A percentile compares a stretch with the other conserved stretches of the same genome.
Conservation (phyloP, 2,888 invertebrate species). For the Alviniconcha strummeri region DNA sequence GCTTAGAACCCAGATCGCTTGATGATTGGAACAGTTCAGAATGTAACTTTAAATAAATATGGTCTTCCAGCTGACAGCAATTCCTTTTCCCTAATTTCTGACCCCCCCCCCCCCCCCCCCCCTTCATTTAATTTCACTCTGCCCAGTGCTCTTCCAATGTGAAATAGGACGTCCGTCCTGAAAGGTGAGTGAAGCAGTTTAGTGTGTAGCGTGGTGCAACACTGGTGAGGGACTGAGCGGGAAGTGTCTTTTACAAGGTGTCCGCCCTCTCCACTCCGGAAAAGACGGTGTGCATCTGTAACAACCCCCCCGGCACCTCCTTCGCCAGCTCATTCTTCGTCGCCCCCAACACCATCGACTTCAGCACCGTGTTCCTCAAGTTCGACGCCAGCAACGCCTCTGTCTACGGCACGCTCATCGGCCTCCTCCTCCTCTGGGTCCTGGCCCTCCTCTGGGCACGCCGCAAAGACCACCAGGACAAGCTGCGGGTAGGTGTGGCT, state of each 20-base stretch:
- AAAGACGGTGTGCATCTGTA: slow-evolving; percentile 59
- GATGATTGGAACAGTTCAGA: too few relatives aligned
- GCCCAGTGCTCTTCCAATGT: too few relatives aligned
- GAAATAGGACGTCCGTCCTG: too few relatives aligned
- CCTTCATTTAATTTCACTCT: too few relatives aligned
- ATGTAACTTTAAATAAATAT: too few relatives aligned
- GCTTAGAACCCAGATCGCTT: too few relatives aligned
- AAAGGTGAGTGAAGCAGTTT: too few relatives aligned
- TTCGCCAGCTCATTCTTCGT: slow-evolving; percentile 28
- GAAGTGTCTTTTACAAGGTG: neutral
- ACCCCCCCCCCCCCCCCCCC: too few relatives aligned
- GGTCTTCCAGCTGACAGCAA: too few relatives aligned
- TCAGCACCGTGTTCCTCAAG: slow-evolving; percentile 24
- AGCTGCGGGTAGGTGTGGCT: neutral
- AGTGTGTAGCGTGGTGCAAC: too few relatives aligned
- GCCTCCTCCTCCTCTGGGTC: slow-evolving; percentile 1
- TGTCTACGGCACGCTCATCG: slow-evolving; percentile 28
- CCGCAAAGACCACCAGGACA: slow-evolving; percentile 20
- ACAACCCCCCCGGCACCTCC: slow-evolving; percentile 25
- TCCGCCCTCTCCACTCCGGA: slow-evolving; percentile 23
- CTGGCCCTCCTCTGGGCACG: slow-evolving; percentile 17
- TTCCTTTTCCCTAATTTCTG: too few relatives aligned
- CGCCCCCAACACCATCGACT: slow-evolving; percentile 30
- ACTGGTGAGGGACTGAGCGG: too few relatives aligned
- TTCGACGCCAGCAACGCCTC: slow-evolving; percentile 29